Percentiles rank a stretch among this genome's conserved stretches.
Evolutionary conservation across 1,140 invertebrate genomes (phyloP).

Genomic region (Drosophila gunungcola): DNA sequence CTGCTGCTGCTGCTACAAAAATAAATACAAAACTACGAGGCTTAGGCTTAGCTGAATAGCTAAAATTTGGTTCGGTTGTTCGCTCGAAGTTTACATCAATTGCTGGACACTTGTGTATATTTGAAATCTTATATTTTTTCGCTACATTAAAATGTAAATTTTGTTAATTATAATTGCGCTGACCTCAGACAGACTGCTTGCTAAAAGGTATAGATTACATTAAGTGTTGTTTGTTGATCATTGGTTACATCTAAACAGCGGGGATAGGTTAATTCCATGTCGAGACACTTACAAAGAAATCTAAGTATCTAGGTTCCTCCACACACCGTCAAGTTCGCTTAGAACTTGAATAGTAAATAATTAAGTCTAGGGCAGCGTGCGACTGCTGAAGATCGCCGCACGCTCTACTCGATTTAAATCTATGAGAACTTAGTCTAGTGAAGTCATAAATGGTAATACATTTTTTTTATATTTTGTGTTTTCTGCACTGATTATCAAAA

Average conservation of each 20-base stretch:
- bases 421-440: slow-evolving; percentile 74
- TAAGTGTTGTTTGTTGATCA: slow-evolving; percentile 47
- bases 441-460: slow-evolving; percentile 71
- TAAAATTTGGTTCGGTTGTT: not conserved
- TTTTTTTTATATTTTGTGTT: slow-evolving; percentile 47
- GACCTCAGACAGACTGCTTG: slow-evolving; percentile 70
- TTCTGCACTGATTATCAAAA: slow-evolving; percentile 78
- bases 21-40: slow-evolving; percentile 36
- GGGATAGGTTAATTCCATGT: slow-evolving; percentile 47
- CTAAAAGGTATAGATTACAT: slow-evolving; percentile 72
- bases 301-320: slow-evolving; percentile 18
- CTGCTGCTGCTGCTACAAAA: slow-evolving; percentile 26
- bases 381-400: slow-evolving; percentile 47
- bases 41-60: slow-evolving; percentile 25
- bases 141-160: slow-evolving; percentile 78
- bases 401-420: slow-evolving; percentile 65
- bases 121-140: slow-evolving; percentile 69
- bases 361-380: slow-evolving; percentile 62
- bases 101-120: slow-evolving; percentile 44
- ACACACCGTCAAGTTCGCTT: slow-evolving; percentile 34
- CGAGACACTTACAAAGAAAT: slow-evolving; percentile 47
- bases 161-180: slow-evolving; percentile 70
- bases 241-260: slow-evolving; percentile 71
- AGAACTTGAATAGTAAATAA: slow-evolving; percentile 53
- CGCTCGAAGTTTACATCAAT: slow-evolving; percentile 59